phyloP scores from a whole-genome alignment of 2,113 vertebrate genomes.

The Pelobates fuscus region DNA sequence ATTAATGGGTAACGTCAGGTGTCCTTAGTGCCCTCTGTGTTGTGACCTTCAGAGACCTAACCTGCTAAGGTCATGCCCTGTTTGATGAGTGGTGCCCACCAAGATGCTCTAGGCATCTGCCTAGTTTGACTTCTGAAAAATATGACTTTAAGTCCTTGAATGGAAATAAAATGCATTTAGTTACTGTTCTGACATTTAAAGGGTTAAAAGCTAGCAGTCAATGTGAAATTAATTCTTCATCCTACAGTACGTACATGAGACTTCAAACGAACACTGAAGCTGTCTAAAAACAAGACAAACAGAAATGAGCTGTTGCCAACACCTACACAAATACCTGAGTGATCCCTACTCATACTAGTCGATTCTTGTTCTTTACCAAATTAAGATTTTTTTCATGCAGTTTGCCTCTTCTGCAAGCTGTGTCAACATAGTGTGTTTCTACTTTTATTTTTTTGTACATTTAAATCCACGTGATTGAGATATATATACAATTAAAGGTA shows the following conservation, averaged over 20 bases:
- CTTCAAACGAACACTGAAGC: not conserved
- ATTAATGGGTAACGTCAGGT: too few species aligned
- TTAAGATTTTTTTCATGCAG: conserved; percentile 1
- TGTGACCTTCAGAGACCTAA: too few species aligned
- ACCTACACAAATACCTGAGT: conserved; percentile 31
- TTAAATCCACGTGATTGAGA: too few species aligned
- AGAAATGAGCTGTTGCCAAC: not conserved
- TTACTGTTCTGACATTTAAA: not conserved
- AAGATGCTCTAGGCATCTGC: too few species aligned
- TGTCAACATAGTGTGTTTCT: not conserved
- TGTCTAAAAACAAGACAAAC: conserved; percentile 10
- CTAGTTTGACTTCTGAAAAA: too few species aligned
- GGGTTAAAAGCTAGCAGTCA: not conserved
- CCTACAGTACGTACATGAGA: not conserved
- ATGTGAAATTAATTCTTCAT: not conserved
- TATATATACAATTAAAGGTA: too few species aligned
- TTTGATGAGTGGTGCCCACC: too few species aligned
- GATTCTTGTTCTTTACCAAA: not conserved
- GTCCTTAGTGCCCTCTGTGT: too few species aligned
- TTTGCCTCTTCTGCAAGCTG: not conserved
- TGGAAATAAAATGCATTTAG: too few species aligned
- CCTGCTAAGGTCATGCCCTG: too few species aligned
- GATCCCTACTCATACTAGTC: conserved; percentile 13
- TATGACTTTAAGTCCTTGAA: too few species aligned
- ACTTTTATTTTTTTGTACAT: not conserved